Conservation (phyloP, 1,140 invertebrate species). For the Aleiodes sp. region DNA sequence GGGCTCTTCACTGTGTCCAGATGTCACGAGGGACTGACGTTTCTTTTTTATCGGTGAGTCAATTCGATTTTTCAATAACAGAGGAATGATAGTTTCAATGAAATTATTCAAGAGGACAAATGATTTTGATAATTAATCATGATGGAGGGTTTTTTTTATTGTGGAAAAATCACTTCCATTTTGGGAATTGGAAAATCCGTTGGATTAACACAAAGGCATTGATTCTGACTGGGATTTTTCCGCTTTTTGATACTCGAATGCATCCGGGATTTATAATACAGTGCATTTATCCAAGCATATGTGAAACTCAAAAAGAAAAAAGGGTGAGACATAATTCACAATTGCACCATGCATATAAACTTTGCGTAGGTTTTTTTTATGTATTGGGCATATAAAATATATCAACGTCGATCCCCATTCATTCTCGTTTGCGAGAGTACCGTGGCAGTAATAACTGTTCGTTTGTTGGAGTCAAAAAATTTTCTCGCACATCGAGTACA, state of each 20-base stretch:
- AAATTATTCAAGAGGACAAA: too few relatives aligned
- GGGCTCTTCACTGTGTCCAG: neutral
- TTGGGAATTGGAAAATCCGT: neutral
- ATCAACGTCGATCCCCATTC: constrained; percentile 34
- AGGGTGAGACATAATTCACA: constrained; percentile 28
- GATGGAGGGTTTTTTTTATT: too few relatives aligned
- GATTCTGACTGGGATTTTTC: neutral
- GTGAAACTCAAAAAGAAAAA: constrained; percentile 13
- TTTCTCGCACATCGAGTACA: constrained; percentile 1
- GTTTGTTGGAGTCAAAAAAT: constrained; percentile 12
- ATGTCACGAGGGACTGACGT: neutral
- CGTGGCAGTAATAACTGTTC: neutral
- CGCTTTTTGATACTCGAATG: neutral
- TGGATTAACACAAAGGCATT: neutral
- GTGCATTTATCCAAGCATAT: constrained; percentile 14
- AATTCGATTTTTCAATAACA: neutral
- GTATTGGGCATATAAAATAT: constrained; percentile 22
- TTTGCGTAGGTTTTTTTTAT: neutral
- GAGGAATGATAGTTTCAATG: too few relatives aligned
- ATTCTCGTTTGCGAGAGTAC: constrained; percentile 28
- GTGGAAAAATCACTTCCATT: neutral
- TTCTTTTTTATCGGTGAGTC: neutral
- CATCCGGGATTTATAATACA: neutral
- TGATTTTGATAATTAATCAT: too few relatives aligned
- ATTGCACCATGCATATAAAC: constrained; percentile 22